Evolutionary conservation across 2,797 vertebrate genomes (phyloP), one percentile per base, ranked within the genome.

Genomic region (Xenops minutus): DNA sequence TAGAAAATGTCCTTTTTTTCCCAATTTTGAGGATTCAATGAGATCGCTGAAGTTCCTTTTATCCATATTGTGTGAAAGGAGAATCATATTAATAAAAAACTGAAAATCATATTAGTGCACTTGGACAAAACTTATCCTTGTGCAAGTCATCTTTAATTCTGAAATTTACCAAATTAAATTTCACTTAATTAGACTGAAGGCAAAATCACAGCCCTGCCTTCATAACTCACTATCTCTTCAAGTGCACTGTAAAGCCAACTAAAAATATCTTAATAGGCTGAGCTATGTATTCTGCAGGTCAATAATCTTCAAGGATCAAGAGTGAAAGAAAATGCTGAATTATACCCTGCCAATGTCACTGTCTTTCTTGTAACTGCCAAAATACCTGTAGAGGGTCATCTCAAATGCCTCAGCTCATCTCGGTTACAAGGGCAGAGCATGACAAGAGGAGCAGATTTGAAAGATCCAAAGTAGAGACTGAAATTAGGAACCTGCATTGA

Each of bases 361-460:
- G 59, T 22, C 78, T 64, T 87, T 72, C 37, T 74, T 81, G 18
- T 39, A 88, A 10, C 68, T 74, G 69, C 87, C 54, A 75, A 88
- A 82, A 80, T 85, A 76, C 39, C 61, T 92, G 61, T 55, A 79
- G 63, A 84, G n/a, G 46, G 76, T 88, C 90, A 81, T 93, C 94
- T 94, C 81, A 67, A 71, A 81, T 73, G 89, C 74, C 75, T 88
- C 48, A 86, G 77, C 84, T 95, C 80, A 74, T 87, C 84, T 76
- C 66, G 46, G 62, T 83, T 93, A 95, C 91, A 85, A 94, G 84
- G 84, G 66, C 75, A 94, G 89, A 78, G 81, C 78, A 68, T 44
- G 93, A 93, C 87, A 74, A 83, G 58, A 56, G 67, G 52, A 58
- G 49, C 61, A 89, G 85, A 78, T 88, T 61, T 82, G 89, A 91